Percentiles rank a stretch among this genome's conserved stretches.
phyloP scores from a whole-genome alignment of 2,888 invertebrate genomes.

The Rugalucina vietnamica region DNA sequence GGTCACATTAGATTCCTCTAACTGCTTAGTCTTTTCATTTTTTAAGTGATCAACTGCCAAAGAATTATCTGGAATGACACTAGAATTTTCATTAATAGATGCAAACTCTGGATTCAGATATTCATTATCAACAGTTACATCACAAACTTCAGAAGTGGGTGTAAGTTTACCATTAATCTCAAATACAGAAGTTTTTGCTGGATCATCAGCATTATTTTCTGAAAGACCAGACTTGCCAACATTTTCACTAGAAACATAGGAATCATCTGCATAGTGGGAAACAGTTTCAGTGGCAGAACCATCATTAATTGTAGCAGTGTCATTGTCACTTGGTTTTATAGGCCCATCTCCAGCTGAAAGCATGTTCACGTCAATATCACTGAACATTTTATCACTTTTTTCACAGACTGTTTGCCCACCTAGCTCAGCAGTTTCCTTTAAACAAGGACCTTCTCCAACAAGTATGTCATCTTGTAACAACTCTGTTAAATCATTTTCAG shows the following conservation, averaged over 20 bases:
- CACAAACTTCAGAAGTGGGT: not conserved
- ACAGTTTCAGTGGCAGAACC: not conserved
- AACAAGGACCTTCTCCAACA: not conserved
- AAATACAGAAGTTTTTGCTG: not conserved
- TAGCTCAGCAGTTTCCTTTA: not conserved
- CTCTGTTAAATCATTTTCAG: not conserved
- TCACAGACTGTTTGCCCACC: not conserved
- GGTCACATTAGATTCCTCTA: not conserved
- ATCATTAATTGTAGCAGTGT: not conserved
- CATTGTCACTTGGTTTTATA: not conserved
- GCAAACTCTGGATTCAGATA: not conserved
- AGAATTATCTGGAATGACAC: not conserved
- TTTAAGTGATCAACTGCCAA: not conserved
- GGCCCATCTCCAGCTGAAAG: not conserved
- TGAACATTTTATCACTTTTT: not conserved
- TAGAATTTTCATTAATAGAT: not conserved
- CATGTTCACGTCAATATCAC: not conserved
- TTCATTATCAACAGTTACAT: not conserved
- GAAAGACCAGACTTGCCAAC: not conserved
- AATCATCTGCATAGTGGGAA: not conserved
- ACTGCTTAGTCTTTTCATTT: too few species aligned
- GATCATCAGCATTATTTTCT: not conserved
- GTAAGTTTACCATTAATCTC: too few species aligned
- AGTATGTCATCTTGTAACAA: not conserved
- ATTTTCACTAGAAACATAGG: not conserved